Percentiles rank a stretch among this genome's conserved stretches.
These are phyloP conservation scores for Chaetodon trifascialis DNA, from an alignment of 2,113 vertebrate species.

Conservation along the genomic window DNA sequence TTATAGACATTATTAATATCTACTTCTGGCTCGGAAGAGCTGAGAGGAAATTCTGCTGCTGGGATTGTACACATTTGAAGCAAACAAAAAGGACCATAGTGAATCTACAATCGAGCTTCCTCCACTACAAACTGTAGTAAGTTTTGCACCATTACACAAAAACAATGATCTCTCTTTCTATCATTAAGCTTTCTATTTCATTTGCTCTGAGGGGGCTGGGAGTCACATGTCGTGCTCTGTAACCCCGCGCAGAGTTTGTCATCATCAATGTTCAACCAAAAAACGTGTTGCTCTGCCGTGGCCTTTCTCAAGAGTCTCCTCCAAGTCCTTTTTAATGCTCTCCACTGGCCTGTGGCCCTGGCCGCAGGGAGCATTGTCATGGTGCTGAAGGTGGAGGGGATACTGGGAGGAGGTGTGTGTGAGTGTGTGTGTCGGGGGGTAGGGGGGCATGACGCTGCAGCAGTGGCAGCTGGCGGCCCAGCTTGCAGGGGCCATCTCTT, in stretches of 20 bases:
- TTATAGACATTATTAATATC: neutral
- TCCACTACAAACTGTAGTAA: neutral
- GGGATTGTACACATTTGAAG: neutral
- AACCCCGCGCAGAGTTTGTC: constrained; percentile 62
- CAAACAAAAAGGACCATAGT: neutral
- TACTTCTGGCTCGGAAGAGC: neutral
- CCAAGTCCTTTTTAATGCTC: constrained; percentile 76
- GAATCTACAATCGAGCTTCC: neutral
- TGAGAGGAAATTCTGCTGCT: neutral
- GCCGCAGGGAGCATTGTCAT: constrained; percentile 70
- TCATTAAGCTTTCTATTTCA: neutral
- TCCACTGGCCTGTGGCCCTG: constrained; percentile 61
- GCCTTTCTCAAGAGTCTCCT: constrained; percentile 60
- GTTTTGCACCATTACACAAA: neutral
- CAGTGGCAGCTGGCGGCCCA: constrained; percentile 86
- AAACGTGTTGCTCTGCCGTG: constrained; percentile 62
- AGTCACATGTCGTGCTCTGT: constrained; percentile 46
- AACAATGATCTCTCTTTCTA: neutral
- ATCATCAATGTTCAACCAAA: constrained; percentile 75
- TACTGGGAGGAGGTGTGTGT: constrained; percentile 52
- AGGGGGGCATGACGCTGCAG: constrained; percentile 74
- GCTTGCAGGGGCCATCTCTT: constrained; percentile 83
- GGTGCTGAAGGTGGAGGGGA: constrained; percentile 60
- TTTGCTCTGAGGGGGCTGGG: neutral
- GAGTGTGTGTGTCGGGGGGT: constrained; percentile 22